phyloP scores from a whole-genome alignment of 2,113 vertebrate species.

The Podarcis raffonei region DNA sequence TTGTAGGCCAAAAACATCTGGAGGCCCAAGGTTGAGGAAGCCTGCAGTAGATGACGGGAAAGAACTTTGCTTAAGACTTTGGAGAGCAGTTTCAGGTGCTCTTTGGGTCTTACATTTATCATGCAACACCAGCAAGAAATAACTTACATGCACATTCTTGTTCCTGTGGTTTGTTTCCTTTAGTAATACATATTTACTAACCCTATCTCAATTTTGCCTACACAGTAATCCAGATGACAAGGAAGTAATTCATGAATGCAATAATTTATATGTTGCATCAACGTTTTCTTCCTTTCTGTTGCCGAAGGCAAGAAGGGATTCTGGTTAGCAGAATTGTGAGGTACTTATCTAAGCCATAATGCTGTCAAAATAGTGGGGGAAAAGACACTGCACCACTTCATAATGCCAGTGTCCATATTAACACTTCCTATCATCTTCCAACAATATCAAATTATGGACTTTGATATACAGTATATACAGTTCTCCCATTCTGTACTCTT shows the following conservation, averaged over 20 bases:
- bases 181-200: conserved; percentile 1
- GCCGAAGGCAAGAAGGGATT: conserved; percentile 33
- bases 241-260: neutral
- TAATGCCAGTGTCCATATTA: neutral
- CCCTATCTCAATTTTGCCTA: neutral
- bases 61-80: neutral
- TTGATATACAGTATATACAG: neutral
- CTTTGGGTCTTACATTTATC: neutral
- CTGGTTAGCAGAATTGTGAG: conserved; percentile 20
- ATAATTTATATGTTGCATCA: conserved; percentile 33
- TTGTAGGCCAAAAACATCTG: no score
- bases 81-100: neutral
- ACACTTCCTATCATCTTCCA: conserved; percentile 4
- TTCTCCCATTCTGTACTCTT: neutral
- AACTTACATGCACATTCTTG: neutral
- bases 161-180: conserved; percentile 1
- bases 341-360: neutral
- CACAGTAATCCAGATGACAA: neutral
- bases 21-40: no score
- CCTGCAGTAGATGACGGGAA: neutral
- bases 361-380: conserved; percentile 9
- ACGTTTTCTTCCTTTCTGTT: conserved; percentile 42
- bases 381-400: neutral
- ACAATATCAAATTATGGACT: neutral
- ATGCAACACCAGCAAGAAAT: neutral